Base-by-base conservation (phyloP, 2,113 vertebrate genomes). In the Tamias sibiricus region DNA sequence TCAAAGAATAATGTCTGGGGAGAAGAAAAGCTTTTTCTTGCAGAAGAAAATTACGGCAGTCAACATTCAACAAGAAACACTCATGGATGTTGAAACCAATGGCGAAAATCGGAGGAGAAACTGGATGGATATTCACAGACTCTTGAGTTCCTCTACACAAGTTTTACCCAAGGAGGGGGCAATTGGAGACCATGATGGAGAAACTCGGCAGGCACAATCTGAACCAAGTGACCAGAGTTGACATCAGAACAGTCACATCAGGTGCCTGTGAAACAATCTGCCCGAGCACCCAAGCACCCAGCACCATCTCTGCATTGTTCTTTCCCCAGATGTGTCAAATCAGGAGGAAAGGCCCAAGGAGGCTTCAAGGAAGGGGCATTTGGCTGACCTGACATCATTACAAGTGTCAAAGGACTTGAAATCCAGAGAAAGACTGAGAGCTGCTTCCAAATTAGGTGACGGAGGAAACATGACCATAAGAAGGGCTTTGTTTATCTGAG, bases 61-160 rank as follows among this genome's bases (percentile, higher is more conserved):
- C 66, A 95, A 79, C 64, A 87, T 71, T 69, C 68, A 66, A 76
- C 42, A 87, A 42, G 59, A 76, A 74, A 91, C n/a, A 32, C 84
- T 30, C 62, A 1, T 75, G 68, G 30, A 62, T 52, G 30, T 32
- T 85, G 37, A 93, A 69, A 52, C 24, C 52, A 75, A 62, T 62
- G 57, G 54, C 49, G 12, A 37, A 75, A 81, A 9, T 68, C 84
- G 74, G 47, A 62, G 52, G 59, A 82, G 32, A 12, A 87, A 44
- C 12, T n/a, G 66, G 66, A 35, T 59, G 8, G 12, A 35, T 79
- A 57, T 32, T 85, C 64, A 40, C 24, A 59, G 8, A 10, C 37
- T 64, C 24, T 12, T 1, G 37, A 86, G 13, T n/a, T 17, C 47
- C 26, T 42, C 37, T 19, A 57, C 22, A 30, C 28, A 20, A 42